Evolutionary conservation across 2,797 vertebrate species (phyloP).

Genomic region (Masticophis lateralis): DNA sequence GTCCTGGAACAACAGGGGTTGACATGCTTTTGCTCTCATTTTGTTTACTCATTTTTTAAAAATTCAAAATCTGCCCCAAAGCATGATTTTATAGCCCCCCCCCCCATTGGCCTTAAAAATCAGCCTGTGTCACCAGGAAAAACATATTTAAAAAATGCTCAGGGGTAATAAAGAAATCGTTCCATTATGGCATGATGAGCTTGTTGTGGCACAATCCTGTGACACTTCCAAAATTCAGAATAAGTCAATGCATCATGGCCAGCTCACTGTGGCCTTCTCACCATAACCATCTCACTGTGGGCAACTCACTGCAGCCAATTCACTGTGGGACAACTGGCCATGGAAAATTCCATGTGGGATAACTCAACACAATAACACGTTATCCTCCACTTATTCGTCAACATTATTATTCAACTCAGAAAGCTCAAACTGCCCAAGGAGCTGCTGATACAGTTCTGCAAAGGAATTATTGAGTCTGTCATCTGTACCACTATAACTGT

Average conservation of each 20-base stretch:
- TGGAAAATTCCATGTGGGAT: not conserved
- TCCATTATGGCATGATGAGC: not conserved
- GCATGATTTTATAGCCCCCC: not conserved
- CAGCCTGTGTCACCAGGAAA: not conserved
- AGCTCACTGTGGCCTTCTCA: too few species aligned
- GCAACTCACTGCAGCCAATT: not conserved
- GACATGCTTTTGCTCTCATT: not conserved
- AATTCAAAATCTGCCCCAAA: not conserved
- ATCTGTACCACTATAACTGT: too few species aligned
- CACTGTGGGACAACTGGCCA: not conserved
- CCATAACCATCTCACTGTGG: not conserved
- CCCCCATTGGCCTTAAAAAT: not conserved
- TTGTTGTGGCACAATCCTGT: not conserved
- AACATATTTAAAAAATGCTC: not conserved
- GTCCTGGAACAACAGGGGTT: not conserved
- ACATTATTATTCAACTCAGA: too few species aligned
- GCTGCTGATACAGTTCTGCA: too few species aligned
- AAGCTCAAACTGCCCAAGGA: too few species aligned
- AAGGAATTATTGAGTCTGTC: too few species aligned
- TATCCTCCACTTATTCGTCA: too few species aligned
- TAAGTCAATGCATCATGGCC: not conserved
- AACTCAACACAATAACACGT: not conserved
- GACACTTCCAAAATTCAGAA: not conserved
- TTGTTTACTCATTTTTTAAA: not conserved
- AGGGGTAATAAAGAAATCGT: not conserved